phyloP scores from a whole-genome alignment of 2,797 vertebrate species.

The Acridotheres tristis region DNA sequence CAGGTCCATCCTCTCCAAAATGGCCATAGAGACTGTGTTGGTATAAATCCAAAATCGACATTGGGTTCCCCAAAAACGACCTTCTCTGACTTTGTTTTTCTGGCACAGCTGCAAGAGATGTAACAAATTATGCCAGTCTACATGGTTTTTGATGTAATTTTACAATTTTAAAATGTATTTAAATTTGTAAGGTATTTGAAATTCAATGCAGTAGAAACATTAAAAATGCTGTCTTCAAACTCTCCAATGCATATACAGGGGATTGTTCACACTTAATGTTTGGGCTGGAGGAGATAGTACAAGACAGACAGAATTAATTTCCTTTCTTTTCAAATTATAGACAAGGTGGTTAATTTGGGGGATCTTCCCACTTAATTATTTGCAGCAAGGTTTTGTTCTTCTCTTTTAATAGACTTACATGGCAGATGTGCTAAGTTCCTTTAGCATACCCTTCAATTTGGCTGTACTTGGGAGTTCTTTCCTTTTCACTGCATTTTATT shows the following conservation, averaged over 20 bases:
- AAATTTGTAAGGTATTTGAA: neutral
- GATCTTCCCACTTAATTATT: neutral
- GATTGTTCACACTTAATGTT: neutral
- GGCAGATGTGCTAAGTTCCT: neutral
- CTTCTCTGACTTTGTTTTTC: slow-evolving; percentile 76
- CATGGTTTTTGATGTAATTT: neutral
- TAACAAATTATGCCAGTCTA: neutral
- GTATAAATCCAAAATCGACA: slow-evolving; percentile 84
- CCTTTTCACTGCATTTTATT: neutral
- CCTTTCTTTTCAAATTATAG: neutral
- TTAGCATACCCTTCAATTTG: neutral
- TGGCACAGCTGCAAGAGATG: slow-evolving; percentile 58
- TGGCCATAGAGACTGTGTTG: slow-evolving; percentile 77
- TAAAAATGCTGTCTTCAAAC: neutral
- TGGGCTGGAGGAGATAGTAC: neutral
- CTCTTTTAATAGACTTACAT: neutral
- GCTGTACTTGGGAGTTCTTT: neutral
- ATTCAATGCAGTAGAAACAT: neutral
- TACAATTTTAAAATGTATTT: neutral
- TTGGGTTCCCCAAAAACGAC: slow-evolving; percentile 65
- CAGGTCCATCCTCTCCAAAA: slow-evolving; percentile 74
- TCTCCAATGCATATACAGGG: neutral
- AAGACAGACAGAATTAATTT: slow-evolving; percentile 8
- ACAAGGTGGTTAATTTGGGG: neutral
- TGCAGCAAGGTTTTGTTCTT: neutral